phyloP scores from a whole-genome alignment of 2,888 invertebrate species.

The Drosophila sordidula region DNA sequence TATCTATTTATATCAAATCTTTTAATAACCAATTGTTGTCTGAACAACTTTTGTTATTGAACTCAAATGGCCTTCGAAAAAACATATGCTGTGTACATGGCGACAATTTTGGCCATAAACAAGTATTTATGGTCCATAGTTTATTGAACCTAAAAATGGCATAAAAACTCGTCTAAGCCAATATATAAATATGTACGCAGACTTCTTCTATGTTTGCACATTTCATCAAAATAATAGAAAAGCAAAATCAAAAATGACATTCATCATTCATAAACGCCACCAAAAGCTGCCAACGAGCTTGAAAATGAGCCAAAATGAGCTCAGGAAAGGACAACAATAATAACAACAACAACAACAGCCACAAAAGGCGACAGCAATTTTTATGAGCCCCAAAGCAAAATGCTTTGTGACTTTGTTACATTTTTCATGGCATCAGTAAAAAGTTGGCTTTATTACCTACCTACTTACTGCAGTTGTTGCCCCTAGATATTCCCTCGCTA shows the following conservation, averaged over 20 bases:
- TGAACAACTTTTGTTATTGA: constrained; percentile 3
- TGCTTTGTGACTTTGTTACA: constrained; percentile 76
- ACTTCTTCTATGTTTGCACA: constrained; percentile 37
- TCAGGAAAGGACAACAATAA: constrained; percentile 8
- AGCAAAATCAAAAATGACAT: constrained; percentile 64
- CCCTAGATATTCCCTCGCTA: neutral
- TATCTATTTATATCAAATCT: neutral
- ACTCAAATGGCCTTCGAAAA: constrained; percentile 12
- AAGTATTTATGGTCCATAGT: constrained; percentile 39
- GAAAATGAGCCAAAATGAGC: constrained; percentile 40
- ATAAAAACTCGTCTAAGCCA: constrained; percentile 34
- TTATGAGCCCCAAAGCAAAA: constrained; percentile 65
- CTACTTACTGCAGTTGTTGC: constrained; percentile 59
- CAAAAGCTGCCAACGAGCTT: constrained; percentile 52
- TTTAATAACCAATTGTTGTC: neutral
- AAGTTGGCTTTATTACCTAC: constrained; percentile 70
- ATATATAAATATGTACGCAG: constrained; percentile 2
- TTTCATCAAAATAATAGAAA: constrained; percentile 58
- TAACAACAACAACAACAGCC: constrained; percentile 20
- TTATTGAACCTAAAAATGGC: constrained; percentile 47
- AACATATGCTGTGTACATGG: constrained; percentile 34
- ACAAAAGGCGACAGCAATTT: constrained; percentile 54
- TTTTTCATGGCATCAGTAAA: constrained; percentile 74
- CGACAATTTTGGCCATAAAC: constrained; percentile 34
- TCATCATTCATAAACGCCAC: constrained; percentile 71